phyloP scores from a whole-genome alignment of 2,797 vertebrate species.

The Ceryle rudis region DNA sequence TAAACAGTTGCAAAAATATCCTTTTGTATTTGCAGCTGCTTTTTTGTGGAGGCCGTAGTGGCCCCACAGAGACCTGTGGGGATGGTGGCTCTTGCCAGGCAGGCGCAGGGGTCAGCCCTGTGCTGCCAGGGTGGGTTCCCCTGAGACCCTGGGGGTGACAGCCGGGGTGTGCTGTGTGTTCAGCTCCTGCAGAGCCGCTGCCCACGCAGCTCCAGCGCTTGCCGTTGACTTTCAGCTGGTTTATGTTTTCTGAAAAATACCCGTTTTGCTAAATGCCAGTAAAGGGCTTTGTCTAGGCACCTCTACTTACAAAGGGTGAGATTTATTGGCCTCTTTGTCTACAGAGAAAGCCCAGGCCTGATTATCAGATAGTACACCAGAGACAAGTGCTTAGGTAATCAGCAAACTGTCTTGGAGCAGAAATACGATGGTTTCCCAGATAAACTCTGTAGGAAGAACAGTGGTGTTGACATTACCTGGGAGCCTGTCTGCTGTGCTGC shows the following conservation, averaged over 20 bases:
- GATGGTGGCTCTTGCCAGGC: background rate
- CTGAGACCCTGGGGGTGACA: background rate
- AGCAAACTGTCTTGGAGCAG: slow-evolving; percentile 79
- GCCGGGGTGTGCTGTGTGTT: background rate
- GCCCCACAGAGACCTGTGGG: rapidly evolving
- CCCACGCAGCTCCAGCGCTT: background rate
- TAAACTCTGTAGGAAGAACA: slow-evolving; percentile 75
- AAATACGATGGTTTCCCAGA: slow-evolving; percentile 83
- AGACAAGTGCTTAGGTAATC: slow-evolving; percentile 83
- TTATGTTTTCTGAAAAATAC: slow-evolving; percentile 64
- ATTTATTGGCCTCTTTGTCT: slow-evolving; percentile 85
- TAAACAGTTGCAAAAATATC: background rate
- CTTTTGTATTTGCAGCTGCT: background rate
- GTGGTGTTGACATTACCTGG: slow-evolving; percentile 40
- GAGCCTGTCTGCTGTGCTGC: slow-evolving; percentile 21
- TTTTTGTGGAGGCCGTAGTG: background rate
- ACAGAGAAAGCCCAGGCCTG: slow-evolving; percentile 76
- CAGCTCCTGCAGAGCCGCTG: background rate
- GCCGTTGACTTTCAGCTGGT: background rate
- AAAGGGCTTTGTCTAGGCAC: slow-evolving; percentile 78
- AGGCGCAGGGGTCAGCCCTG: background rate
- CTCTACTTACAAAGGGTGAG: slow-evolving; percentile 78
- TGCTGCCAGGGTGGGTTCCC: background rate
- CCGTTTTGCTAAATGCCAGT: slow-evolving; percentile 78
- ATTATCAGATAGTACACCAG: slow-evolving; percentile 81